phyloP scores from a whole-genome alignment of 2,888 invertebrate species.

The Drosophila kokeensis region DNA sequence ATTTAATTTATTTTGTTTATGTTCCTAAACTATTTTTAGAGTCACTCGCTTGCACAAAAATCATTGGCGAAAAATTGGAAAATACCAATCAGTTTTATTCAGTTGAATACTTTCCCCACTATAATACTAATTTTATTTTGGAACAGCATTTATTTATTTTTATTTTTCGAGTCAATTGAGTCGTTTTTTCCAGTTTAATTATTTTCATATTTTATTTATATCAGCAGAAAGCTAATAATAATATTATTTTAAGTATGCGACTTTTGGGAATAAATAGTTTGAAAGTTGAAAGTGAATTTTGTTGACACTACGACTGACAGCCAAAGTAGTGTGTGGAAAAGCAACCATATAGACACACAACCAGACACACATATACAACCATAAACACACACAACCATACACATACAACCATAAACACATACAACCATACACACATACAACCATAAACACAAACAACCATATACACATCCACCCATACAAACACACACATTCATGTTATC shows the following conservation, averaged over 20 bases:
- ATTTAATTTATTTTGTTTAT: neutral
- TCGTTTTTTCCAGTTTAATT: neutral
- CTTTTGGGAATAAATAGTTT: neutral
- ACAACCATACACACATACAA: no score
- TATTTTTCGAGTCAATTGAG: neutral
- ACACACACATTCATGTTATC: neutral
- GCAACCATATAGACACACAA: neutral
- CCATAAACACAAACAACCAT: accelerated
- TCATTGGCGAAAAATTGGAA: neutral
- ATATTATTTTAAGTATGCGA: no score
- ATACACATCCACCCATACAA: neutral
- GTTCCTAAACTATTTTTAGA: neutral
- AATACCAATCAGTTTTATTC: neutral
- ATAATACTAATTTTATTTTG: neutral
- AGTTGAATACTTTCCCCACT: neutral
- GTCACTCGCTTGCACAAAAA: neutral
- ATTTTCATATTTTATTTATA: neutral
- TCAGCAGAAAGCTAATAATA: neutral
- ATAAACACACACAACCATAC: neutral
- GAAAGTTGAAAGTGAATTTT: neutral
- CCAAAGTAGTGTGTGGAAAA: neutral
- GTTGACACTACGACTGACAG: neutral
- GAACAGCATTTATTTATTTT: neutral
- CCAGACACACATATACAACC: neutral
- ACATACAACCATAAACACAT: neutral